Percentiles rank a stretch among this genome's conserved stretches.
phyloP scores from a whole-genome alignment of 1,140 invertebrate genomes.

The Leptonema lineaticorne region DNA sequence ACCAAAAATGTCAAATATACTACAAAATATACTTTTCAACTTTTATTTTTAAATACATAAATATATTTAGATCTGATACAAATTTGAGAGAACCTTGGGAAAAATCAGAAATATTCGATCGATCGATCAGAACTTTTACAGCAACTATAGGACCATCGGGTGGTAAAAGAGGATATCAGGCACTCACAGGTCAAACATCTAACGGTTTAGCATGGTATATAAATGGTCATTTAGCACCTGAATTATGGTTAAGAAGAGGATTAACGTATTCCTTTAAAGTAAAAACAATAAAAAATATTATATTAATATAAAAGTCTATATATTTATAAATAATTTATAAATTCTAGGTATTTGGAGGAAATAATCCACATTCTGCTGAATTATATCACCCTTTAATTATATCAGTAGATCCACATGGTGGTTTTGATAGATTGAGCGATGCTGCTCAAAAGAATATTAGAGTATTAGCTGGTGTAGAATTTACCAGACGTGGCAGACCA shows the following conservation, averaged over 20 bases:
- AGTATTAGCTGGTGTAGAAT: constrained; percentile 84
- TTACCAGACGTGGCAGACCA: constrained; percentile 74
- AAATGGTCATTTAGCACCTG: constrained; percentile 83
- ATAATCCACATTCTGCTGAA: constrained; percentile 84
- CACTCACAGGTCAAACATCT: constrained; percentile 63
- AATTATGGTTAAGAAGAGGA: constrained; percentile 83
- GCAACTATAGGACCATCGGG: constrained; percentile 81
- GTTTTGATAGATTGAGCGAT: constrained; percentile 73
- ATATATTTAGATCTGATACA: constrained; percentile 42
- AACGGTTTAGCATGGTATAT: constrained; percentile 54
- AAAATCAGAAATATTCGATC: constrained; percentile 74
- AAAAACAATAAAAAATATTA: neutral
- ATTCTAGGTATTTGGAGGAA: constrained; percentile 72
- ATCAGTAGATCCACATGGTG: constrained; percentile 82
- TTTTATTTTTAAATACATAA: neutral
- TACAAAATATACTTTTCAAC: neutral
- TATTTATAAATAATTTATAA: neutral
- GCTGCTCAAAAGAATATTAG: constrained; percentile 69
- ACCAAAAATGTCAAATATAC: neutral
- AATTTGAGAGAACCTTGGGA: constrained; percentile 68
- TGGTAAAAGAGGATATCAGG: constrained; percentile 73
- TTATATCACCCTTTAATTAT: constrained; percentile 92
- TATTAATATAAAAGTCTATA: neutral
- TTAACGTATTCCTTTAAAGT: constrained; percentile 81
- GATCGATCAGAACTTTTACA: constrained; percentile 71